phyloP scores from a whole-genome alignment of 2,113 vertebrate genomes.

The Cygnus buccinator region DNA sequence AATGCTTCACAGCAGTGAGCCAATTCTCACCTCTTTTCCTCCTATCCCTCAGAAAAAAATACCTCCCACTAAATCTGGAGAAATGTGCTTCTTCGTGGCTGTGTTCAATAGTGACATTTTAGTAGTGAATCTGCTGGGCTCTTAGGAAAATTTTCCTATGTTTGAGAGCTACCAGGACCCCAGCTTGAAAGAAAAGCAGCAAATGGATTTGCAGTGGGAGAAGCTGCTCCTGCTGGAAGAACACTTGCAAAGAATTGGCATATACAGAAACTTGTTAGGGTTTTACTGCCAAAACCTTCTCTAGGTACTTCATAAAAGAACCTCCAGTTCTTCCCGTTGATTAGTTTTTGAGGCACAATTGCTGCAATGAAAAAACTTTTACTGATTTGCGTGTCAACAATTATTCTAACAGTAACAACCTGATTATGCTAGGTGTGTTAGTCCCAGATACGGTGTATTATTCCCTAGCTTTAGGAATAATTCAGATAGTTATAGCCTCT shows the following conservation, averaged over 20 bases:
- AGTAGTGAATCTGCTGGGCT: background rate
- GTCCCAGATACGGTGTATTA: slow-evolving; percentile 62
- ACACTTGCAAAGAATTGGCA: background rate
- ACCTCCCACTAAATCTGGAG: background rate
- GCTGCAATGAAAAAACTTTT: background rate
- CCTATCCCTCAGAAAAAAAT: background rate
- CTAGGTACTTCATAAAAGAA: background rate
- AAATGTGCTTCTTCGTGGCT: background rate
- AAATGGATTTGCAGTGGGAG: background rate
- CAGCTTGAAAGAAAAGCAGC: background rate
- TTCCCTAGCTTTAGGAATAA: slow-evolving; percentile 52
- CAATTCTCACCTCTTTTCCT: background rate
- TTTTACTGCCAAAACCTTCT: slow-evolving; percentile 27
- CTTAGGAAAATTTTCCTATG: background rate
- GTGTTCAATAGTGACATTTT: background rate
- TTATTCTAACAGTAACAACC: slow-evolving; percentile 45
- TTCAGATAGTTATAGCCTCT: slow-evolving; percentile 33
- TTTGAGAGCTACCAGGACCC: background rate
- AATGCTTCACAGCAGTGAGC: background rate
- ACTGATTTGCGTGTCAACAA: slow-evolving; percentile 55
- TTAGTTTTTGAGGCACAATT: slow-evolving; percentile 45
- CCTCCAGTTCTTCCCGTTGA: slow-evolving; percentile 15
- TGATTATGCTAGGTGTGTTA: slow-evolving; percentile 50
- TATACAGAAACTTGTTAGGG: slow-evolving; percentile 11
- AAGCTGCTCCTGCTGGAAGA: background rate